Conservation (phyloP, 2,888 invertebrate species). For the Drosophila longiperda region DNA sequence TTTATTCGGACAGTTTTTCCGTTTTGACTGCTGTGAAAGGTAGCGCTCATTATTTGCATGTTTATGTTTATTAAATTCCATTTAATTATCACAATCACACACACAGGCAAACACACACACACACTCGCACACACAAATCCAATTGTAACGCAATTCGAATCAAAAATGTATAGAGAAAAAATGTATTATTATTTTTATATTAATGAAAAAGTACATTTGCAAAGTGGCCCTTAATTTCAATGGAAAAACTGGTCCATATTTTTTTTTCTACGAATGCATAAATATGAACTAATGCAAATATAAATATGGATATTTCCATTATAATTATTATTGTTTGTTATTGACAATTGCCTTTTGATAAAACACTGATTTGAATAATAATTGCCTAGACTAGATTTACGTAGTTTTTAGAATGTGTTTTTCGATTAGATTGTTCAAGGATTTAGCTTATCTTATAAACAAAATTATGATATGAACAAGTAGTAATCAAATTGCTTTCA, state of each 20-base stretch:
- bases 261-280: background rate
- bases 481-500: background rate
- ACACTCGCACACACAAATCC: conserved; percentile 3
- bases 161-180: conserved; percentile 30
- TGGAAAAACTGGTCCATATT: conserved; percentile 16
- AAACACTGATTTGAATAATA: background rate
- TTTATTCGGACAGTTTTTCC: conserved; percentile 61
- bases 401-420: conserved; percentile 20
- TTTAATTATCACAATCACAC: conserved; percentile 71
- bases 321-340: conserved; percentile 12
- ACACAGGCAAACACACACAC: conserved; percentile 11
- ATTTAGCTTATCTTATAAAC: background rate
- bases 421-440: conserved; percentile 7
- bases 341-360: conserved; percentile 16
- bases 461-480: background rate
- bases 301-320: conserved; percentile 4
- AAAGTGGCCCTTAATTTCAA: conserved; percentile 48
- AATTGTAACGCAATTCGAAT: conserved; percentile 51
- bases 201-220: conserved; percentile 58
- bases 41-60: conserved; percentile 74
- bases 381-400: background rate
- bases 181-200: conserved; percentile 58
- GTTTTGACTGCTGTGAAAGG: conserved; percentile 67
- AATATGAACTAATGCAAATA: conserved; percentile 10
- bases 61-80: conserved; percentile 80